Evolutionary conservation across 2,797 vertebrate species (phyloP).

Genomic region (Ctenopoma kingsleyae): DNA sequence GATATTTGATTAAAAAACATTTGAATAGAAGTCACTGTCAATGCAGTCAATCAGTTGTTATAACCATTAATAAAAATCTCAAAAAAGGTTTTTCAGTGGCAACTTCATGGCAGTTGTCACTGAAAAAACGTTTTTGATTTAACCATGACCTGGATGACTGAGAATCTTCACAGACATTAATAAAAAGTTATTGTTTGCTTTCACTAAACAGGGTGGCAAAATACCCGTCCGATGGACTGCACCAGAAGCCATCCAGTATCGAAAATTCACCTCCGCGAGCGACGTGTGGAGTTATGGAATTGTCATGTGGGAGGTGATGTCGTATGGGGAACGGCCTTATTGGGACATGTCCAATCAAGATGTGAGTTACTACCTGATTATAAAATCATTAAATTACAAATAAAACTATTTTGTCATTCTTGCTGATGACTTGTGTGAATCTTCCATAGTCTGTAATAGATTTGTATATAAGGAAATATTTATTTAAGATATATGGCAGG

Average conservation of each 20-base stretch:
- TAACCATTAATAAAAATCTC: too few species aligned
- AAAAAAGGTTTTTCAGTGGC: too few species aligned
- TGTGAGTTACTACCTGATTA: constrained; percentile 84
- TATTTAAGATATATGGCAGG: too few species aligned
- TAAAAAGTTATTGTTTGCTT: constrained; percentile 6
- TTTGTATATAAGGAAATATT: neutral
- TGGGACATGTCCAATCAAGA: constrained; percentile 99
- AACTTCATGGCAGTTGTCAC: too few species aligned
- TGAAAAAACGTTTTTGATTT: too few species aligned
- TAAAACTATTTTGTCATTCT: neutral
- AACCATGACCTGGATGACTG: too few species aligned
- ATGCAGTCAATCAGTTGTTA: too few species aligned
- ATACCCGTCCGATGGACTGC: constrained; percentile 98
- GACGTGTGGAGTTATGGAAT: constrained; percentile 99
- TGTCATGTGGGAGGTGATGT: constrained; percentile 99
- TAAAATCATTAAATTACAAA: neutral
- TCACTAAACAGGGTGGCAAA: constrained; percentile 91
- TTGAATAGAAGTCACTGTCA: too few species aligned
- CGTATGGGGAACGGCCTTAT: constrained; percentile 97
- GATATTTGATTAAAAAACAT: too few species aligned
- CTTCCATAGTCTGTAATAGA: neutral
- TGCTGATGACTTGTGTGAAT: neutral
- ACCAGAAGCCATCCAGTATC: constrained; percentile 97
- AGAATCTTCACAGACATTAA: too few species aligned
- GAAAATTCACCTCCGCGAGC: constrained; percentile 98